These are phyloP conservation scores for Ctenomys sociabilis DNA, from an alignment of 2,113 vertebrate genomes.

Conservation along the genomic window DNA sequence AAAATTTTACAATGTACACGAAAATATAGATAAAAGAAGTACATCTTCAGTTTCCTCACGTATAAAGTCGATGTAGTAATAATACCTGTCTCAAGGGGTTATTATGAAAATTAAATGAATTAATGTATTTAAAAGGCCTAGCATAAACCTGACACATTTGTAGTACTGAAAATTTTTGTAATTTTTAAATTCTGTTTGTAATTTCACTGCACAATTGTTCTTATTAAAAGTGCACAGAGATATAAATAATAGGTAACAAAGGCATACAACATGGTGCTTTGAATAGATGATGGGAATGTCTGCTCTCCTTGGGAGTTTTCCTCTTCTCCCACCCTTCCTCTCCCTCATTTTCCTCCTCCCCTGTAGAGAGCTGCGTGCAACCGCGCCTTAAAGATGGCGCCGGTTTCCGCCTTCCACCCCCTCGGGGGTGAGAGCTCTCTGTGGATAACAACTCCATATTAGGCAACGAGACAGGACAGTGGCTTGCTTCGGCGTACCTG, in stretches of 20 bases:
- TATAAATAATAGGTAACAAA: background rate
- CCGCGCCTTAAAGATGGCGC: too few relatives aligned
- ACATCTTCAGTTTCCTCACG: background rate
- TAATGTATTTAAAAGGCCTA: background rate
- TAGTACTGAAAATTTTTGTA: background rate
- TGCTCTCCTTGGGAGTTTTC: background rate
- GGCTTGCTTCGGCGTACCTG: too few relatives aligned
- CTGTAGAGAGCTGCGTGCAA: too few relatives aligned
- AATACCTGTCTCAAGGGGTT: background rate
- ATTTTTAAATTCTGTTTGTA: background rate
- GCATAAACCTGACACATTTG: background rate
- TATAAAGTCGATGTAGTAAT: background rate
- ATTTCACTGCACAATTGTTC: background rate
- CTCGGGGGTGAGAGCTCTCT: too few relatives aligned
- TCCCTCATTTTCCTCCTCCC: background rate
- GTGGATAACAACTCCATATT: too few relatives aligned
- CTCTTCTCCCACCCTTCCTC: too few relatives aligned
- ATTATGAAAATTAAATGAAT: background rate
- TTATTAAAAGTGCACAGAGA: background rate
- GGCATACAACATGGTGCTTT: background rate
- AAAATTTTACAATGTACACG: slow-evolving; percentile 1
- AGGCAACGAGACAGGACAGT: too few relatives aligned
- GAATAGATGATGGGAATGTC: background rate
- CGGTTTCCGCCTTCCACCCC: too few relatives aligned
- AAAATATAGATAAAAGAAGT: background rate